These are phyloP conservation scores for Acleris emargana DNA, from an alignment of 2,888 invertebrate genomes.

Conservation along the genomic window DNA sequence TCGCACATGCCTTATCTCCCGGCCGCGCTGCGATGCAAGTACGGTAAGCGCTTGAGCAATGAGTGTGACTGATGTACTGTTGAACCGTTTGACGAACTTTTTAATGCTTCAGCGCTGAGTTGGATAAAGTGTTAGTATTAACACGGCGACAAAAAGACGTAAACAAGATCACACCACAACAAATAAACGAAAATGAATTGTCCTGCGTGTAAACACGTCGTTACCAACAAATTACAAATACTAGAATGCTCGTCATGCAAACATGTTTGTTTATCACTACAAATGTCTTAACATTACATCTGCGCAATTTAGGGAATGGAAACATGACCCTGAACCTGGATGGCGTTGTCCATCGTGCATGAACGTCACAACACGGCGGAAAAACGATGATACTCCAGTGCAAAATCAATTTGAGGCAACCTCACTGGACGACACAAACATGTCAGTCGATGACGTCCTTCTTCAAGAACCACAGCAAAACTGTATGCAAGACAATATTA, in stretches of 20 bases:
- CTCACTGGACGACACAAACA: not conserved
- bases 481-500: not conserved
- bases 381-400: slow-evolving; percentile 2
- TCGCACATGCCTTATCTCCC: too few species aligned
- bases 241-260: not conserved
- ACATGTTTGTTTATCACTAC: not conserved
- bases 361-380: slow-evolving; percentile 1
- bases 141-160: too few species aligned
- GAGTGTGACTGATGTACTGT: too few species aligned
- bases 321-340: not conserved
- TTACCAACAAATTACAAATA: not conserved
- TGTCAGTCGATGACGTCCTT: slow-evolving; percentile 2
- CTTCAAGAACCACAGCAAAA: not conserved
- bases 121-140: too few species aligned
- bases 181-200: not conserved
- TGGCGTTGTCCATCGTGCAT: slow-evolving; percentile 4
- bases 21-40: too few species aligned
- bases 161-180: too few species aligned
- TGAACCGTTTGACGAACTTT: too few species aligned
- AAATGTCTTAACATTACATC: not conserved
- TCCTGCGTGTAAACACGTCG: not conserved
- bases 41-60: too few species aligned
- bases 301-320: not conserved
- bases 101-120: too few species aligned
- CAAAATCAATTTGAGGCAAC: not conserved